Evolutionary conservation across 2,888 invertebrate species (phyloP).

Genomic region (Salpingus planirostris): DNA sequence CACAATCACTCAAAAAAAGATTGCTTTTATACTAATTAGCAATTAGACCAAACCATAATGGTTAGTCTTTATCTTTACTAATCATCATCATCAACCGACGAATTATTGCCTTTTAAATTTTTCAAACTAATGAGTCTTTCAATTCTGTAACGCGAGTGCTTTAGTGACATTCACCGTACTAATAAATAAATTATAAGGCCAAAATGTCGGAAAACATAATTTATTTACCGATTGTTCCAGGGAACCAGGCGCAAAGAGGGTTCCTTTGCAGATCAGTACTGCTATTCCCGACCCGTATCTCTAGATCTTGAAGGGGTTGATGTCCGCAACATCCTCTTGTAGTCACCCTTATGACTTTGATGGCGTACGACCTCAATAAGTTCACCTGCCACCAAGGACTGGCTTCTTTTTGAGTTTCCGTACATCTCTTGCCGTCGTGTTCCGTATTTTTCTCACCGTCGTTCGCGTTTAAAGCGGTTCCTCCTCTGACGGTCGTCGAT

Average conservation of each 20-base stretch:
- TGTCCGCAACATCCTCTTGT: constrained; percentile 80
- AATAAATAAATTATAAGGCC: too few relatives aligned
- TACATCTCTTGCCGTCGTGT: constrained; percentile 80
- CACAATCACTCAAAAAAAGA: too few relatives aligned
- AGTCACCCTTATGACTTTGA: constrained; percentile 78
- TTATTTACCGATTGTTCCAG: constrained; percentile 76
- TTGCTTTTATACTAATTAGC: too few relatives aligned
- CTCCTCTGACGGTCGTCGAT: constrained; percentile 80
- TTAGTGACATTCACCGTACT: too few relatives aligned
- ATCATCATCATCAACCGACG: too few relatives aligned
- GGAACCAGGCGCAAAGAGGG: constrained; percentile 89
- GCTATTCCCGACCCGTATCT: constrained; percentile 86
- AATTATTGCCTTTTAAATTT: too few relatives aligned
- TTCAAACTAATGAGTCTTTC: too few relatives aligned
- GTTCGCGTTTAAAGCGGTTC: constrained; percentile 74
- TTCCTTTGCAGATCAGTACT: constrained; percentile 79
- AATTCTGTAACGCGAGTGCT: too few relatives aligned
- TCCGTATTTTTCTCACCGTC: constrained; percentile 78
- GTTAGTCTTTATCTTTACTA: too few relatives aligned
- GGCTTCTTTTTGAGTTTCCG: constrained; percentile 81
- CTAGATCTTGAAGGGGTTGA: constrained; percentile 79
- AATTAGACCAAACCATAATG: too few relatives aligned
- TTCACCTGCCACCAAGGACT: constrained; percentile 94
- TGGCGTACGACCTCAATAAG: constrained; percentile 71
- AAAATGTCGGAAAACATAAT: too few relatives aligned